Evolutionary conservation across 2,113 vertebrate species (phyloP).

Genomic region (Vicugna pacos): DNA sequence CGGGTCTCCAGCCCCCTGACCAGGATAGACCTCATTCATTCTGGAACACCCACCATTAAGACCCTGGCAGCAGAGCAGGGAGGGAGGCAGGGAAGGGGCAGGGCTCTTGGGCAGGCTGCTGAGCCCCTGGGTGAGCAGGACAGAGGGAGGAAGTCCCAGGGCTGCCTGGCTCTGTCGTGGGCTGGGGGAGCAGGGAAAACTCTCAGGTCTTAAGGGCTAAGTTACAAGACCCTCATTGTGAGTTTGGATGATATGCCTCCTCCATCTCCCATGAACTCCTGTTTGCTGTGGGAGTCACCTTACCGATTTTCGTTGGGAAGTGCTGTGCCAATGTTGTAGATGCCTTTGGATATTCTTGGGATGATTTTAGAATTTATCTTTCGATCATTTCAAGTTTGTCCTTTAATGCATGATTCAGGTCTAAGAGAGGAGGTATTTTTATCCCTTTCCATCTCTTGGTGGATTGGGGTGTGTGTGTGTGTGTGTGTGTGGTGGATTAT

Average conservation of each 20-base stretch:
- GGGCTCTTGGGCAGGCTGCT: background rate
- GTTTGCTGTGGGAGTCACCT: background rate
- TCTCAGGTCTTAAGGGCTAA: background rate
- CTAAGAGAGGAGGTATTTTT: background rate
- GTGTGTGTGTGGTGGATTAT: background rate
- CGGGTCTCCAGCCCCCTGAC: background rate
- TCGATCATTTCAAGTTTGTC: conserved; percentile 15
- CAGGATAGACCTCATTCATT: background rate
- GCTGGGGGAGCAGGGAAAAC: background rate
- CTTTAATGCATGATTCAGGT: conserved; percentile 20
- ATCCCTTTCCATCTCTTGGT: background rate
- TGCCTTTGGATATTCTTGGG: background rate
- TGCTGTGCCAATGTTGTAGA: background rate
- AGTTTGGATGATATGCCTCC: background rate
- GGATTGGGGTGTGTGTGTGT: background rate
- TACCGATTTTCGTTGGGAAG: background rate
- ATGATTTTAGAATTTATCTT: conserved; percentile 48
- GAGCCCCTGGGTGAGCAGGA: background rate
- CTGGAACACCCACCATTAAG: background rate
- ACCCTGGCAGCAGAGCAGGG: background rate
- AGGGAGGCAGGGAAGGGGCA: background rate
- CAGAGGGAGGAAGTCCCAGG: background rate
- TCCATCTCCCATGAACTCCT: background rate
- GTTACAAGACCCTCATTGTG: background rate
- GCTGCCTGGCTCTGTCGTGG: background rate